phyloP scores from a whole-genome alignment of 2,797 vertebrate genomes.

The Pseudomugil gertrudae region DNA sequence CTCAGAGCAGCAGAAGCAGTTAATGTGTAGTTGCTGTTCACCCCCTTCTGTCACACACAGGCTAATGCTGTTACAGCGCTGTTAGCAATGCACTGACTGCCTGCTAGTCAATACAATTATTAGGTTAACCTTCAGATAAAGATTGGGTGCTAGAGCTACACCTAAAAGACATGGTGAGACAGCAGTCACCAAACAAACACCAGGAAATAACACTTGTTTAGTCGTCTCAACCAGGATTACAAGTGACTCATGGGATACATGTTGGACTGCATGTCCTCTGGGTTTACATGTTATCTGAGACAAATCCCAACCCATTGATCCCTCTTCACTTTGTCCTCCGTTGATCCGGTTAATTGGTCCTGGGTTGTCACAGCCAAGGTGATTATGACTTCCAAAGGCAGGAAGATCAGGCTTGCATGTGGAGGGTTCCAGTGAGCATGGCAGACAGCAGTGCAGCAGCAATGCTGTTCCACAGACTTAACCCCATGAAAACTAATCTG shows the following conservation, averaged over 20 bases:
- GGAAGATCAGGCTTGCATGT: conserved; percentile 11
- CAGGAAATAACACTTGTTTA: neutral
- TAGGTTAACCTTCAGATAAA: conserved; percentile 51
- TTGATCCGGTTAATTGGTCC: conserved; percentile 71
- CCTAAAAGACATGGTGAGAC: neutral
- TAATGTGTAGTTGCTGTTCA: conserved; percentile 43
- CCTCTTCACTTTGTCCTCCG: conserved; percentile 61
- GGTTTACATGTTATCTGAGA: conserved; percentile 44
- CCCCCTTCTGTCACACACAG: conserved; percentile 38
- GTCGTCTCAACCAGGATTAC: conserved; percentile 5
- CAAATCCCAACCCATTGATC: conserved; percentile 64
- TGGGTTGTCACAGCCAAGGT: conserved; percentile 44
- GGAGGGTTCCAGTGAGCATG: conserved; percentile 14
- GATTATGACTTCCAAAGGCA: conserved; percentile 41
- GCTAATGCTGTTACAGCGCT: conserved; percentile 42
- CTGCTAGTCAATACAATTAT: conserved; percentile 48
- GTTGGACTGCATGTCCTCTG: conserved; percentile 6
- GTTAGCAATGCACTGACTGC: conserved; percentile 53
- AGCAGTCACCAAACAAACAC: neutral
- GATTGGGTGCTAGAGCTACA: conserved; percentile 7
- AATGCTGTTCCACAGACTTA: neutral
- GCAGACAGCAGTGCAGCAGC: neutral
- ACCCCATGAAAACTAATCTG: neutral
- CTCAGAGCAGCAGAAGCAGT: conserved; percentile 32
- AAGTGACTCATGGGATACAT: neutral